Percentiles rank a stretch among this genome's conserved stretches.
Conservation (phyloP, 1,140 invertebrate genomes). For the Rhopalosiphum maidis region DNA sequence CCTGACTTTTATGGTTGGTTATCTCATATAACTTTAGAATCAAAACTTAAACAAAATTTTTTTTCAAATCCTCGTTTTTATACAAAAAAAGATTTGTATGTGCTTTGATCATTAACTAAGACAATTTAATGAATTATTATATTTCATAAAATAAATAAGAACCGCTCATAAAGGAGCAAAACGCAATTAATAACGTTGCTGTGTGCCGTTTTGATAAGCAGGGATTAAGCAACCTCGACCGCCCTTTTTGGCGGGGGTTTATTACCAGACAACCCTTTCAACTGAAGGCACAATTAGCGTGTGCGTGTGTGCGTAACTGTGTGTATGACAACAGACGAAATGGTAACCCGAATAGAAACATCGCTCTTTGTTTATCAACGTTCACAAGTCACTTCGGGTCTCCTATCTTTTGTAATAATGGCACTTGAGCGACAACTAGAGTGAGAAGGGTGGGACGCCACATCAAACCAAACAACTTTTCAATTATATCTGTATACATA, state of each 20-base stretch:
- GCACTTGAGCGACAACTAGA: slow-evolving; percentile 9
- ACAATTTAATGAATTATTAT: slow-evolving; percentile 18
- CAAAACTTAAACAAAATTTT: not conserved
- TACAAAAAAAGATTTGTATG: not conserved
- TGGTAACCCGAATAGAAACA: slow-evolving; percentile 19
- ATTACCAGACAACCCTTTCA: slow-evolving; percentile 46
- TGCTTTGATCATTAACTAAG: not conserved
- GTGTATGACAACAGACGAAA: slow-evolving; percentile 11
- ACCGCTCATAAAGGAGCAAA: not conserved
- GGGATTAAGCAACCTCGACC: slow-evolving; percentile 6
- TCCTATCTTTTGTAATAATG: not conserved
- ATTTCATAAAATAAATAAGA: slow-evolving; percentile 8
- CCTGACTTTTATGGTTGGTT: slow-evolving; percentile 24
- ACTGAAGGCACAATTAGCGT: slow-evolving; percentile 37
- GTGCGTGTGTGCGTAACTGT: not conserved
- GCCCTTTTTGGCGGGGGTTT: not conserved
- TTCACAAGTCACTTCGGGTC: slow-evolving; percentile 15
- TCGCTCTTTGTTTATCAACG: slow-evolving; percentile 18
- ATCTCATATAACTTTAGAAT: not conserved
- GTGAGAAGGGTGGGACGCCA: not conserved
- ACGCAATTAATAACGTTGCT: slow-evolving; percentile 22
- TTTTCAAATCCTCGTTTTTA: not conserved
- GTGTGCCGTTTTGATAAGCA: slow-evolving; percentile 37
- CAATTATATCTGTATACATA: slow-evolving; percentile 11
- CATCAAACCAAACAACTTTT: slow-evolving; percentile 47